Conservation (phyloP, 2,113 vertebrate genomes). For the Promerops cafer region DNA sequence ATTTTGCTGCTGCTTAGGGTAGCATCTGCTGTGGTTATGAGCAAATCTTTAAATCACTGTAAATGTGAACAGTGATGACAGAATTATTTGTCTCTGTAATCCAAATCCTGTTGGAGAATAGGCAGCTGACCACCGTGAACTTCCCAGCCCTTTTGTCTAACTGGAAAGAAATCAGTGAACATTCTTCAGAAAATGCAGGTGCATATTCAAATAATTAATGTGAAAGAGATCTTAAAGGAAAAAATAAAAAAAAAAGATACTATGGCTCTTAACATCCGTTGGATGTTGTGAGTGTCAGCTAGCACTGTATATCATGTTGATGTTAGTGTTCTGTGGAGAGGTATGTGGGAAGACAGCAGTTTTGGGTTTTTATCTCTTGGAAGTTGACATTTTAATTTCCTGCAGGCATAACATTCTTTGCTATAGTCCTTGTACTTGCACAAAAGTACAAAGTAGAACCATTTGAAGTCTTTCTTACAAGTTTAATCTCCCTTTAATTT, state of each 20-base stretch:
- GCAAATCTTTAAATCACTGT: neutral
- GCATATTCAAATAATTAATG: neutral
- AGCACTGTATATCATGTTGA: neutral
- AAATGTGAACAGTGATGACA: neutral
- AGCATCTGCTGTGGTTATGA: neutral
- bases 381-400: neutral
- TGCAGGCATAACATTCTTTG: neutral
- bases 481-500: neutral
- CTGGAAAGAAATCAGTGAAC: neutral
- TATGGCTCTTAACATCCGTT: neutral
- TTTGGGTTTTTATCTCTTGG: neutral
- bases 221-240: neutral
- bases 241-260: neutral
- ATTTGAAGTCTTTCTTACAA: neutral
- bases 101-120: neutral
- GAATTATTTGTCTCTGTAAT: neutral
- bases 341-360: neutral
- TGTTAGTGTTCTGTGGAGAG: neutral
- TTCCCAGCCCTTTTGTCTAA: neutral
- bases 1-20: conserved; percentile 17
- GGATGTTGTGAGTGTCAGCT: neutral
- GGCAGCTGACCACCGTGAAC: neutral
- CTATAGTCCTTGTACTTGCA: neutral
- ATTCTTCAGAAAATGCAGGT: neutral
- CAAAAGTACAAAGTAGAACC: neutral